Percentiles rank a stretch among this genome's conserved stretches.
These are phyloP conservation scores for Leuctra nigra DNA, from an alignment of 2,888 invertebrate genomes.

Conservation along the genomic window DNA sequence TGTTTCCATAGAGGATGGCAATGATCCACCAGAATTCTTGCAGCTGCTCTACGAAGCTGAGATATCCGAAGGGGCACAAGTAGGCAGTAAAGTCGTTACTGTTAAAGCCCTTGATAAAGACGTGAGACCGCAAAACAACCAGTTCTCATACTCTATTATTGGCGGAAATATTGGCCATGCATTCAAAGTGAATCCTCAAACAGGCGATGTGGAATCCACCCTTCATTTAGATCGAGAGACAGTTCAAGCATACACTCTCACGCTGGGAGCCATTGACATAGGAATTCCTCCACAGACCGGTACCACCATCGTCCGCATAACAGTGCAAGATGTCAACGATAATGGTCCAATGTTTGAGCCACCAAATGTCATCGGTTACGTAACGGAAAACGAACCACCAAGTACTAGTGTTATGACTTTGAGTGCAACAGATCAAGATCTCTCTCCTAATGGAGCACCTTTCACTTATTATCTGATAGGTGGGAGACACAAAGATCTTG, in stretches of 20 bases:
- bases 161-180: constrained; percentile 75
- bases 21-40: constrained; percentile 92
- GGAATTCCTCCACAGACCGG: constrained; percentile 88
- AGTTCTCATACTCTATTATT: constrained; percentile 84
- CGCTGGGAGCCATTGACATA: constrained; percentile 82
- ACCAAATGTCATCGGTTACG: constrained; percentile 62
- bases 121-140: constrained; percentile 82
- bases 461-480: constrained; percentile 75
- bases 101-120: constrained; percentile 90
- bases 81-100: constrained; percentile 66
- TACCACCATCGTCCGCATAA: constrained; percentile 75
- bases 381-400: constrained; percentile 81
- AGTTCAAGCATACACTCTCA: constrained; percentile 63
- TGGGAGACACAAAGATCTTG: constrained; percentile 67
- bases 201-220: constrained; percentile 71
- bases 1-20: constrained; percentile 90
- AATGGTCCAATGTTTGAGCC: constrained; percentile 81
- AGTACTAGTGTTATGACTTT: constrained; percentile 77
- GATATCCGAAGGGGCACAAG: constrained; percentile 70
- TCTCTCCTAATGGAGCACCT: constrained; percentile 86
- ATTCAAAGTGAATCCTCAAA: constrained; percentile 82
- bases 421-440: constrained; percentile 81
- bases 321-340: constrained; percentile 83
- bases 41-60: constrained; percentile 67
- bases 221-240: constrained; percentile 75